Evolutionary conservation across 2,797 vertebrate genomes (phyloP), one percentile per base, ranked within the genome.

Genomic region (Epinephelus malabaricus): DNA sequence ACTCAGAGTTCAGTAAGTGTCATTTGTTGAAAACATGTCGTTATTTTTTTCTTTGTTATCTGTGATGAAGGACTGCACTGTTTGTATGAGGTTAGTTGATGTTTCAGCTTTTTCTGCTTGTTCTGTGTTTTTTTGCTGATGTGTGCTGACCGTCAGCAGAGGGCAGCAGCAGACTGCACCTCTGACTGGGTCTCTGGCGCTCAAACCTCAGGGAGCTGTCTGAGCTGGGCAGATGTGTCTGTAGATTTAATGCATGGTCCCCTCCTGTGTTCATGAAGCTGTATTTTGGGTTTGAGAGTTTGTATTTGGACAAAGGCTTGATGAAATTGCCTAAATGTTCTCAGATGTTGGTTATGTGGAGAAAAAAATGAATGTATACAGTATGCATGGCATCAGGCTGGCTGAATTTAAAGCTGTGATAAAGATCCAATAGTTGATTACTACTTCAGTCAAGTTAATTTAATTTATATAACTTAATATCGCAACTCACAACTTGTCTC

Each of bases 161-260:
- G 87, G 89, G 88, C 84, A 88, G 82, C 66, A 88, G 51, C 70
- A 27, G 51, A 61, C 27, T 30, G n/a, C 25, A 30, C 11, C 43
- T 55, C 47, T 34, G 6, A 5, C 38, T 15, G 13, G 13, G 2
- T 56, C 51, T 23, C 25, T 43, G 19, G 19, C 49, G 30, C 9
- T 43, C n/a, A 15, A 53, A 55, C 8, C 6, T 23, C 0, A 1
- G 5, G 14, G 12, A 49, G 11, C 43, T 23, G 65, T 21, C 49
- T 23, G 11, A 59, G 21, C 23, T 53, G 15, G 17, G 47, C 19
- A 21, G 55, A 34, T 49, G 43, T 47, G 54, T 6, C 54, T 58
- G 18, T 18, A 30, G 60, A 6, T 62, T 17, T 15, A 7, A n/a
- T 30, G 15, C 14, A 2, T 43, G 45, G 11, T 12, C 17, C 19